Base-by-base conservation (phyloP, 2,113 vertebrate genomes). In the Abramis brama region DNA sequence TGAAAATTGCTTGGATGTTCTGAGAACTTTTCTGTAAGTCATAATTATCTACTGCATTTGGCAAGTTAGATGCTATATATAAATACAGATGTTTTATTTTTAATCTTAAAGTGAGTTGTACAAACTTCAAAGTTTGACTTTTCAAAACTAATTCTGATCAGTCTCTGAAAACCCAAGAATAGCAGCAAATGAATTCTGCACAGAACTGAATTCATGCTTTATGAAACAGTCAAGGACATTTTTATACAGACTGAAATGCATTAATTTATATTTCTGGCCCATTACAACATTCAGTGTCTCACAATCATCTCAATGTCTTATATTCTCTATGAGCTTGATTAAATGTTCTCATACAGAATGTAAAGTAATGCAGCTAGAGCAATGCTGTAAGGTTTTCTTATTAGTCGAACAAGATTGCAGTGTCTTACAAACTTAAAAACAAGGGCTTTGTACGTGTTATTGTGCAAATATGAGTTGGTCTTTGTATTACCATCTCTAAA, bases 31-130 rank as follows among this genome's bases (percentile, higher is more conserved):
- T 47, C 17, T 52, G 36, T n/a, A 62, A 36, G 4, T 33, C 21
- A 30, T 47, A 86, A 83, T 88, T 88, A 88, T 74, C 64, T 88
- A 73, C 70, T 15, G 25, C 57, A 39, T 25, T 27, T 47, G 13
- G 27, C 52, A 68, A 62, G 55, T 43, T 27, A 62, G 57, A 62
- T 4, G 13, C 62, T 73, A 55, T 66, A 78, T 73, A 33, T 57
- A 80, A 45, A 57, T 27, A n/a, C 13, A 30, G 36, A 21, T 45
- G 7, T 47, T 64, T 81, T 62, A 79, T 79, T 57, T 27, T 79
- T 59, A 79, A 79, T 79, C 30, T 57, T 59, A 59, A 57, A 11
- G 8, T n/a, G 15, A 1, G 0, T 45, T 43, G 9, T 27, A 39
- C 59, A 47, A 81, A 47, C 39, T 27, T 80, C 13, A 68, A 81